Evolutionary conservation across 1,140 invertebrate genomes (phyloP).

Genomic region (Apocrypta bakeri): DNA sequence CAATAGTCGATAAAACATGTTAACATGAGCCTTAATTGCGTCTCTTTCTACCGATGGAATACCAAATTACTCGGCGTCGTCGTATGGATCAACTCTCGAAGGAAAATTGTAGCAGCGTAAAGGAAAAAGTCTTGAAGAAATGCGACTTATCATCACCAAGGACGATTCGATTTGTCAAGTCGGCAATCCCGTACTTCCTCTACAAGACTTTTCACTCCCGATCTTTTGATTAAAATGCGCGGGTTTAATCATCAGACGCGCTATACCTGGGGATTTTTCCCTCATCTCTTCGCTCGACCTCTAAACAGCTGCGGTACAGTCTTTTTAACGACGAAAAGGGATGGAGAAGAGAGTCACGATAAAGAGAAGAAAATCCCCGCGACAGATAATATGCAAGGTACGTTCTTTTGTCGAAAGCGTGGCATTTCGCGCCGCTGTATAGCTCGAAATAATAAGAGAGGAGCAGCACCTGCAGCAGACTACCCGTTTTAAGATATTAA

Average conservation of each 20-base stretch:
- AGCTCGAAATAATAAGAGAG: conserved; percentile 41
- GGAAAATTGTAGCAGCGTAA: neutral
- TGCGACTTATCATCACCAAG: conserved; percentile 50
- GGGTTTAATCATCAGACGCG: conserved; percentile 57
- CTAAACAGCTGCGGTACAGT: conserved; percentile 53
- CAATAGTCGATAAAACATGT: too few species aligned
- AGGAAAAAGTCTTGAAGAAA: conserved; percentile 26
- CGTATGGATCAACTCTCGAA: neutral
- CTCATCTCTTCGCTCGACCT: conserved; percentile 46
- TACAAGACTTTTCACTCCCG: conserved; percentile 72
- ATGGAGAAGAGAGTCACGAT: conserved; percentile 57
- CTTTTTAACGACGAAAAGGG: conserved; percentile 50
- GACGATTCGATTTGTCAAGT: conserved; percentile 71
- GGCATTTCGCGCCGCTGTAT: conserved; percentile 45
- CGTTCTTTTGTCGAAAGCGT: conserved; percentile 61
- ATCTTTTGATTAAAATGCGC: conserved; percentile 73
- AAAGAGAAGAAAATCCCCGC: conserved; percentile 56
- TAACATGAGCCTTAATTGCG: too few species aligned
- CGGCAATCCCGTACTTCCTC: conserved; percentile 67
- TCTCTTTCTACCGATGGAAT: neutral
- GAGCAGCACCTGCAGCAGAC: conserved; percentile 37
- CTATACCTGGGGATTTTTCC: conserved; percentile 52
- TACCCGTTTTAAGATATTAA: conserved; percentile 72
- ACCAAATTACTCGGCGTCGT: neutral
- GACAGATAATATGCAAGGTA: conserved; percentile 66